Percentiles rank a stretch among this genome's conserved stretches.
phyloP scores from a whole-genome alignment of 2,113 vertebrate species.

The Uria lomvia region DNA sequence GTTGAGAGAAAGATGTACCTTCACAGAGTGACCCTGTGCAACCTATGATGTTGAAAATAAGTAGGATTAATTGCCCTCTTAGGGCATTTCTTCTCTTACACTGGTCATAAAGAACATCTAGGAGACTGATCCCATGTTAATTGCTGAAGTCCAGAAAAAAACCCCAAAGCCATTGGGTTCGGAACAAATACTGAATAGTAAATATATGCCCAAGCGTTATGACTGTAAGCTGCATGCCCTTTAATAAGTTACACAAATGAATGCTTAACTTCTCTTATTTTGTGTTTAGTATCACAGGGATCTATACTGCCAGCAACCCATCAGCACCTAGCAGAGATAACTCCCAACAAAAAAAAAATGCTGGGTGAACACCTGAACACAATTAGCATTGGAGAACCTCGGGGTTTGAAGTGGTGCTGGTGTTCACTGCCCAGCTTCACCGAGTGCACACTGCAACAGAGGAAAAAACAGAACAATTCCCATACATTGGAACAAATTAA shows the following conservation, averaged over 20 bases:
- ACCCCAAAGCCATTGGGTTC: rapidly evolving
- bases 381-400: background rate
- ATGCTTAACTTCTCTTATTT: background rate
- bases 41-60: background rate
- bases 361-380: background rate
- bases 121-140: background rate
- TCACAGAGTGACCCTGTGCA: background rate
- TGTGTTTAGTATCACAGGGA: background rate
- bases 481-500: background rate
- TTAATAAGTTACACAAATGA: background rate
- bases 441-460: rapidly evolving
- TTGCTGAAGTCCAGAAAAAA: background rate
- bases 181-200: background rate
- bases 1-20: background rate
- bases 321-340: background rate
- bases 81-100: background rate
- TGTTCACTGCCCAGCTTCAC: background rate
- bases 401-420: background rate
- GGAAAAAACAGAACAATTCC: background rate
- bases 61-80: background rate
- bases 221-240: background rate
- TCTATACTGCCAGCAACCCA: background rate
- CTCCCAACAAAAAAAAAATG: background rate
- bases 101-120: background rate
- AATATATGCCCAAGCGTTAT: background rate